Base-by-base conservation (phyloP, 1,140 invertebrate species). In the Hesperophylax magnus region DNA sequence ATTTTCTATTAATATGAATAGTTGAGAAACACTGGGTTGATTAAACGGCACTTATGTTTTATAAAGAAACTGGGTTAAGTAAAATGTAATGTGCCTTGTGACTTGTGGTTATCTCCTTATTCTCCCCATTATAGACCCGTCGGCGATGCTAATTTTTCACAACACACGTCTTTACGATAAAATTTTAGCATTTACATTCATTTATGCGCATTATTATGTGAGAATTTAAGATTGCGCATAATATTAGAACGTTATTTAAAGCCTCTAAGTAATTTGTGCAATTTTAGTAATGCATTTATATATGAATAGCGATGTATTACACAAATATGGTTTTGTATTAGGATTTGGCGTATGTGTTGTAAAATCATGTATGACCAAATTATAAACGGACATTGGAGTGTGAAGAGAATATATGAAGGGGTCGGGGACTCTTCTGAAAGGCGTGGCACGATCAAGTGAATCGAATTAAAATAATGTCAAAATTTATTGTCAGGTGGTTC, bases 1-100 rank as follows among this genome's bases (percentile, higher is more conserved):
- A 18, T 6, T 14, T 8, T 17, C 11, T 58, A 17, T 14, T 58
- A 58, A 18, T 14, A 17, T 0, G 5, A 58, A 61, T 61, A 14
- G 9, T 61, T 61, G 60, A 24, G 60, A 24, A 24, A 7, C 60
- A 14, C 60, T 61, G 60, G 4, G 1, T 3, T 20, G 20, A 15
- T 24, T 61, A 24, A 61, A 24, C 60, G 60, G 15, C 60, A 24
- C 14, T 61, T 61, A 61, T 27, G 14, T 15, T 61, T 61, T 61
- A 61, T 34, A 61, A 56, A 22, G 11, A 31, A 65, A 69, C 15
- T 69, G n/a, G 65, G 65, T 69, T 69, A 69, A 69, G 65, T 69
- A 67, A 47, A 18, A 34, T 7, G 20, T 18, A 61, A 20, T 61
- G n/a, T n/a, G 15, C 15, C 15, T 24, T 22, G 2, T 27, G n/a